Evolutionary conservation across 2,888 invertebrate species (phyloP).

Genomic region (Rhamnusium bicolor): DNA sequence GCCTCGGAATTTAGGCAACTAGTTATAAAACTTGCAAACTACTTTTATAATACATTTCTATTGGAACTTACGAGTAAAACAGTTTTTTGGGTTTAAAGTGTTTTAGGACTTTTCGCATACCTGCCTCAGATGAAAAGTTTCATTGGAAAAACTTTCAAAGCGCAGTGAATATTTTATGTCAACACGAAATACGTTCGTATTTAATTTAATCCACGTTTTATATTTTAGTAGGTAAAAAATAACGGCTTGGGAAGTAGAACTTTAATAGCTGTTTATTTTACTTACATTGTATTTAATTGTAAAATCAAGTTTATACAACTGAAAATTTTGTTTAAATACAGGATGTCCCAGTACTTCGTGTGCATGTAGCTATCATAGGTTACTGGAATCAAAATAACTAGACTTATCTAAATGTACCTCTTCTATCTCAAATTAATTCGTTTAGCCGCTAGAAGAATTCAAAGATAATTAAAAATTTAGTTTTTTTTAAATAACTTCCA

Average conservation of each 20-base stretch:
- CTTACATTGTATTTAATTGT: too few species aligned
- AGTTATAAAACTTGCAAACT: constrained; percentile 22
- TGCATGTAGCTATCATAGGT: too few species aligned
- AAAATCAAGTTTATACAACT: too few species aligned
- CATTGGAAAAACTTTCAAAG: constrained; percentile 1
- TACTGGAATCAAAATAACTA: too few species aligned
- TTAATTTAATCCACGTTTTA: neutral
- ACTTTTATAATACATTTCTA: constrained; percentile 13
- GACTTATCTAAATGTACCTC: too few species aligned
- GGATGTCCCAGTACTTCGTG: too few species aligned
- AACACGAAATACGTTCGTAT: neutral
- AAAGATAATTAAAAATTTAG: too few species aligned
- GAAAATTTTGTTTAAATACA: too few species aligned
- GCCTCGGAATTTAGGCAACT: neutral
- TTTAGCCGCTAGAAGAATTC: too few species aligned
- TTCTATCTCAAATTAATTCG: too few species aligned
- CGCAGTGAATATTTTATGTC: neutral
- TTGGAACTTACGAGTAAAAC: neutral
- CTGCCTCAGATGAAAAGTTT: neutral
- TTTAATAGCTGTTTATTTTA: too few species aligned
- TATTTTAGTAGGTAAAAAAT: neutral
- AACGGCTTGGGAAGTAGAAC: neutral
- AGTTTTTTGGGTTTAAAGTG: constrained; percentile 8
- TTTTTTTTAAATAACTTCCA: too few species aligned
- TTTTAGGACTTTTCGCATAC: constrained; percentile 9